phyloP scores from a whole-genome alignment of 2,797 vertebrate genomes.

The Sebastes miniatus region DNA sequence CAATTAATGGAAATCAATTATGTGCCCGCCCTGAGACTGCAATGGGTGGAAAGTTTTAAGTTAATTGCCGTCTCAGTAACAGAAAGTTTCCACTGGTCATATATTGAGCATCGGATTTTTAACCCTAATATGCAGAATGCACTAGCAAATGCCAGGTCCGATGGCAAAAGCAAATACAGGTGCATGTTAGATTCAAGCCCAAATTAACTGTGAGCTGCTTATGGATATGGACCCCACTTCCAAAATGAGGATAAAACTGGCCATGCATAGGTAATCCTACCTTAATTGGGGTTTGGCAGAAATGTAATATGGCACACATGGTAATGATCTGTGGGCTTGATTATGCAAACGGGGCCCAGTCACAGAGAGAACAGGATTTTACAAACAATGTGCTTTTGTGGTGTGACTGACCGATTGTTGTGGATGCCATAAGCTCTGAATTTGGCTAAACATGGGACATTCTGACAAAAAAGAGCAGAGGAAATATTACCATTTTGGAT shows the following conservation, averaged over 20 bases:
- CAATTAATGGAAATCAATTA: slow-evolving; percentile 67
- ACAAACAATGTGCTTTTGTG: slow-evolving; percentile 33
- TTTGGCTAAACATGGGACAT: background rate
- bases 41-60: slow-evolving; percentile 37
- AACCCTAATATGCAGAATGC: slow-evolving; percentile 8
- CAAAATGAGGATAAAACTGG: slow-evolving; percentile 62
- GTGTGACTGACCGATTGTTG: slow-evolving; percentile 1
- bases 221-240: slow-evolving; percentile 28
- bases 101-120: slow-evolving; percentile 19
- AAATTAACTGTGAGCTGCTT: slow-evolving; percentile 47
- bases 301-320: slow-evolving; percentile 58
- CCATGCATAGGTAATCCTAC: slow-evolving; percentile 67
- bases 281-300: slow-evolving; percentile 65
- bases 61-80: slow-evolving; percentile 46
- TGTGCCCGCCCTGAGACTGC: slow-evolving; percentile 21
- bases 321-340: slow-evolving; percentile 63
- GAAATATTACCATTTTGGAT: background rate
- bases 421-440: background rate
- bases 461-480: background rate
- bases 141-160: background rate
- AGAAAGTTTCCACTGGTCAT: slow-evolving; percentile 40
- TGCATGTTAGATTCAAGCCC: slow-evolving; percentile 19
- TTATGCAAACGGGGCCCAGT: slow-evolving; percentile 47
- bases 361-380: slow-evolving; percentile 27
- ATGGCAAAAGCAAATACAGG: slow-evolving; percentile 27